Evolutionary conservation across 2,797 vertebrate species (phyloP), one percentile per base, ranked within the genome.

Genomic region (Carapus acus): DNA sequence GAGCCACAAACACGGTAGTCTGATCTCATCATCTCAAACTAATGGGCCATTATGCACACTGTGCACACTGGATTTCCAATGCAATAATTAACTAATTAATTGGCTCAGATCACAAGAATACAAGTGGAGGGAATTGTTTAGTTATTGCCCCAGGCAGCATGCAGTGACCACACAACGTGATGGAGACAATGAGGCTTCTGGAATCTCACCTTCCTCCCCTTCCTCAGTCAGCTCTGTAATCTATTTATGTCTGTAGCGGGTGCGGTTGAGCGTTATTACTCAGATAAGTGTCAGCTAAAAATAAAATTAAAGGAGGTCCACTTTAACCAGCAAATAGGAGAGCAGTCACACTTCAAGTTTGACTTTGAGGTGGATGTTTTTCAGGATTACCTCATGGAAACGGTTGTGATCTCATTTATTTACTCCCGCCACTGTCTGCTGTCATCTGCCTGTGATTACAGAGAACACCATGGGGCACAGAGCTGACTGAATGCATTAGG

Each of bases 71-170:
- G 47, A 69, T 71, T 70, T 62, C 54, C 34, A 34, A 65, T 51
- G 59, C 60, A 62, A 79, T 79, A 58, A 72, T 78, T 47, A 62
- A 65, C 62, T 58, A 62, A 81, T 79, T 78, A 80, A 84, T 82
- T 69, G 73, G 69, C 54, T 66, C 58, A 44, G 71, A 74, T 79
- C 54, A 79, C 57, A 73, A 49, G 54, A 64, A 52, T 22, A 34
- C 16, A 16, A 47, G 58, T 38, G 50, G 59, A 51, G 37, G 56
- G 24, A 29, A 62, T 27, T 24, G 60, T 40, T 49, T 43, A 50
- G 13, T 46, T 53, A 53, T 67, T 22, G 75, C 77, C 77, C 42
- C 0, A 41, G 78, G 77, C 70, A 6, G 68, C 62, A 58, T 65
- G 54, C 15, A 1, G 72, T 81, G 76, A 74, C 70, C 60, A 24